Evolutionary conservation across 2,113 vertebrate species (phyloP), one percentile per base, ranked within the genome.

Genomic region (Zosterops pallidus): DNA sequence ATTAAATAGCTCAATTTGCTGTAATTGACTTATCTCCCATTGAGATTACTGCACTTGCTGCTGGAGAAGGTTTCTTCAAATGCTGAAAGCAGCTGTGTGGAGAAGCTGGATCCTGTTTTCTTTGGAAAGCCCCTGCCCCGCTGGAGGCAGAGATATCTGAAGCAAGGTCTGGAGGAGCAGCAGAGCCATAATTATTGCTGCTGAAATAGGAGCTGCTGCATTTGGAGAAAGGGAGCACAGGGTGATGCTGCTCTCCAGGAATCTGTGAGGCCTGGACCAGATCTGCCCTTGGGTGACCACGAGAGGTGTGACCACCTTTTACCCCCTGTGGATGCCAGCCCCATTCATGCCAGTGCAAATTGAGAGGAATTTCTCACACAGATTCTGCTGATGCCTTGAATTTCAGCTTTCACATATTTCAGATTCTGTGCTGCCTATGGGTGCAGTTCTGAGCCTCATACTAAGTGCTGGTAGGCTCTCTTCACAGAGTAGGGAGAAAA

Each of bases 1-100:
- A 98, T 98, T 97, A 98, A 98, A 98, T 98, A 98, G 98, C 98
- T 98, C 98, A 98, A 98, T 98, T 98, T 98, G 97, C 98, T 97
- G 96, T 98, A 98, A 98, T 98, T 98, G 98, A 98, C 98, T 98
- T 97, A 97, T 98, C 97, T 98, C 98, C 98, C 98, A 98, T 97
- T 97, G 98, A 98, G 97, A 98, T 96, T 96, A 92, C 77, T 96
- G 85, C 97, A 89, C 97, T 98, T 97, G 95, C 97, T 98, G 97
- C 96, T 89, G 96, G 95, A 97, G 96, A 89, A 94, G 94, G 92
- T 97, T 98, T 97, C 97, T 92, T 97, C 96, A 95, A 94, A 97
- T 53, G 90, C 86, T 88, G 5, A 78, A 89, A 94, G 92, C 96
- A 98, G 97, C 97, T 97, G 96, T 0, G 15, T 84, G 94, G 86